Evolutionary conservation across 2,113 vertebrate species (phyloP).

Genomic region (Fukomys damarensis): DNA sequence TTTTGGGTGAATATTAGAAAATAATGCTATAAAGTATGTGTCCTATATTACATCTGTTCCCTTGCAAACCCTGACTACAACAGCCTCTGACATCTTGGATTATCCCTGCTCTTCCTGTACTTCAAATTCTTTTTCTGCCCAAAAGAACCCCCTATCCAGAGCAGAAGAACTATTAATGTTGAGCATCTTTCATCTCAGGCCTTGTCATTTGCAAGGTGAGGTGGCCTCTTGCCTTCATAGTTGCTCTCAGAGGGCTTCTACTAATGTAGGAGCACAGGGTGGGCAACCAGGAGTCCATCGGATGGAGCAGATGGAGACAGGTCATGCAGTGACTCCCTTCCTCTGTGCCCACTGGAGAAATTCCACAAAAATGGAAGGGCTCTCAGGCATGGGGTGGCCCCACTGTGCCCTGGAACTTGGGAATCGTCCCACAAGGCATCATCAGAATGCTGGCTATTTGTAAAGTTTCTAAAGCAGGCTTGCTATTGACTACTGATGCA

Average conservation of each 20-base stretch:
- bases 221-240: background rate
- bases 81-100: background rate
- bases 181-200: background rate
- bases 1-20: too few relatives aligned
- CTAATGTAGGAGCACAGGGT: background rate
- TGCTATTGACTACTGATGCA: slow-evolving; percentile 70
- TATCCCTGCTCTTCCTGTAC: background rate
- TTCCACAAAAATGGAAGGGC: background rate
- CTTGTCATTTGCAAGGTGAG: background rate
- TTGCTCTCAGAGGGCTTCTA: fast-evolving
- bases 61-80: too few relatives aligned
- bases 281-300: background rate
- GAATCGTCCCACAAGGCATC: slow-evolving; percentile 50
- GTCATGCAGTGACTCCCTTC: background rate
- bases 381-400: background rate
- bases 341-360: background rate
- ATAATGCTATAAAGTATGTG: too few relatives aligned
- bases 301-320: background rate
- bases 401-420: slow-evolving; percentile 17
- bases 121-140: background rate
- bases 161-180: background rate
- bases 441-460: slow-evolving; percentile 63
- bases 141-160: background rate
- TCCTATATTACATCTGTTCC: too few relatives aligned
- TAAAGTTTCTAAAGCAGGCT: slow-evolving; percentile 62